Conservation (phyloP, 2,113 vertebrate species). For the Takifugu bimaculatus region DNA sequence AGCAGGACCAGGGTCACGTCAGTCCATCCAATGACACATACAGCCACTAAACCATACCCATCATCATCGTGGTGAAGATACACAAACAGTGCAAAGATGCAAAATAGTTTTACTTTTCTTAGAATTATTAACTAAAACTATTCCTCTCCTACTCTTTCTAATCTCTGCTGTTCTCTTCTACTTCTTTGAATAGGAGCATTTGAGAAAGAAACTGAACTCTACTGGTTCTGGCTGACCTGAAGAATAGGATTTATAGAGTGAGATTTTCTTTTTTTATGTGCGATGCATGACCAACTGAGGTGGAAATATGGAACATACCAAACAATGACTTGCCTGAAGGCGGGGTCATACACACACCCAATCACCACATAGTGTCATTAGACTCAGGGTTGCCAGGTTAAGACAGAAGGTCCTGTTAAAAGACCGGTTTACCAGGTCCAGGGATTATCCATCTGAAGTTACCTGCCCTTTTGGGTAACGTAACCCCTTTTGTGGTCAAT, state of each 20-base stretch:
- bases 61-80: too few species aligned
- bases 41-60: too few species aligned
- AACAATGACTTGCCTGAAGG: conserved; percentile 43
- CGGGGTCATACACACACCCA: conserved; percentile 54
- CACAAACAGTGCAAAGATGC: too few species aligned
- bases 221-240: too few species aligned
- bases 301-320: conserved; percentile 33
- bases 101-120: too few species aligned
- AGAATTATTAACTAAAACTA: not conserved
- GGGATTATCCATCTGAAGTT: conserved; percentile 79
- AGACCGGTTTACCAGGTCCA: conserved; percentile 76
- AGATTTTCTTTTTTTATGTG: not conserved
- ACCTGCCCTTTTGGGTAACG: conserved; percentile 71
- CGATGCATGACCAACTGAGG: conserved; percentile 16
- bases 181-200: too few species aligned
- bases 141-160: not conserved
- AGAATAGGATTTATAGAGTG: not conserved
- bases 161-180: too few species aligned
- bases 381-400: conserved; percentile 62
- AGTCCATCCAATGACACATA: not conserved
- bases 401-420: conserved; percentile 56
- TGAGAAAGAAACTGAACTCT: too few species aligned
- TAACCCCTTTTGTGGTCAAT: conserved; percentile 70
- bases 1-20: too few species aligned
- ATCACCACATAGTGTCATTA: conserved; percentile 60